A percentile compares a stretch with the other conserved stretches of the same genome.
phyloP scores from a whole-genome alignment of 1,140 invertebrate species.

The Daktulosphaira vitifoliae region DNA sequence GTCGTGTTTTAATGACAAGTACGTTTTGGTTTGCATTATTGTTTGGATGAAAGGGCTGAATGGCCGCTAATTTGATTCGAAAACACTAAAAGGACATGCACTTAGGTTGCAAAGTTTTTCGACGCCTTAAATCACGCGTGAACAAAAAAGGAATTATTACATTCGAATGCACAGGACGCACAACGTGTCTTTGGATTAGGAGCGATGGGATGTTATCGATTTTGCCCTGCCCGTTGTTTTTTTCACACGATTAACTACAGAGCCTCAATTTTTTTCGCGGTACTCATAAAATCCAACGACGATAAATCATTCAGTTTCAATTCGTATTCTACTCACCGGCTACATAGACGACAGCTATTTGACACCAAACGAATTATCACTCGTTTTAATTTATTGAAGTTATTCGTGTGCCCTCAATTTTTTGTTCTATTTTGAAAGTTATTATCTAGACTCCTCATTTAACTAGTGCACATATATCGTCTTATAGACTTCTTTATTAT shows the following conservation, averaged over 20 bases:
- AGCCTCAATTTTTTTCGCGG: slow-evolving; percentile 1
- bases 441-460: too few relatives aligned
- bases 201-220: slow-evolving; percentile 18
- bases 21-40: neutral
- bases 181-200: slow-evolving; percentile 8
- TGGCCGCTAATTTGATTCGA: slow-evolving; percentile 12
- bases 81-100: neutral
- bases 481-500: too few relatives aligned
- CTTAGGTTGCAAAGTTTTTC: slow-evolving; percentile 5
- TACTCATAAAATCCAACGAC: slow-evolving; percentile 1
- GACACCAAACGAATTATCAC: too few relatives aligned
- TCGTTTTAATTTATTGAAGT: too few relatives aligned
- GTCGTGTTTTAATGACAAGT: too few relatives aligned
- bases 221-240: slow-evolving; percentile 10
- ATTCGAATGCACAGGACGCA: neutral
- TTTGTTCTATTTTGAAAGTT: too few relatives aligned
- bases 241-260: slow-evolving; percentile 13
- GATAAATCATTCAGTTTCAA: neutral
- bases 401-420: too few relatives aligned
- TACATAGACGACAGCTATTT: too few relatives aligned
- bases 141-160: slow-evolving; percentile 22
- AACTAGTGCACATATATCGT: too few relatives aligned
- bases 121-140: slow-evolving; percentile 11
- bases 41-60: slow-evolving; percentile 14
- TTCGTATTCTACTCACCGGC: too few relatives aligned